Evolutionary conservation across 2,888 invertebrate genomes (phyloP).

Genomic region (Platerodrilus igneus): DNA sequence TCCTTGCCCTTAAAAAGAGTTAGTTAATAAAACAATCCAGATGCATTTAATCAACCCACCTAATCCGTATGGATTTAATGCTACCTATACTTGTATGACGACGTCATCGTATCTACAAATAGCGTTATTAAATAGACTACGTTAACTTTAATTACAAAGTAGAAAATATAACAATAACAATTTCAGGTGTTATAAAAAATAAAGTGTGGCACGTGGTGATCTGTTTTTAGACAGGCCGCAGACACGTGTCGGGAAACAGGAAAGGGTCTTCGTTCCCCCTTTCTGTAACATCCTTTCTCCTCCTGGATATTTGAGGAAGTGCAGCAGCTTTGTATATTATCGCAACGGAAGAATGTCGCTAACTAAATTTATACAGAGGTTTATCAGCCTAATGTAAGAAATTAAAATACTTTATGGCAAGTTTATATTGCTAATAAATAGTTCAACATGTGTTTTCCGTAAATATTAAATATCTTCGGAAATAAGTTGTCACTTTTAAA

Average conservation of each 20-base stretch:
- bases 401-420: no score
- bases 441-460: no score
- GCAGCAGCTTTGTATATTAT: slow-evolving; percentile 36
- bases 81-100: no score
- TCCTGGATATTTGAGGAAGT: slow-evolving; percentile 31
- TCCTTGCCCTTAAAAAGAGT: slow-evolving; percentile 25
- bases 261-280: slow-evolving; percentile 32
- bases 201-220: slow-evolving; percentile 21
- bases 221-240: slow-evolving; percentile 26
- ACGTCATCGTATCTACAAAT: slow-evolving; percentile 4
- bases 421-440: no score
- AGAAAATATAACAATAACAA: not conserved
- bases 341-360: slow-evolving; percentile 17
- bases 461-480: no score
- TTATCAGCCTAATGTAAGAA: no score
- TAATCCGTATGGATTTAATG: no score
- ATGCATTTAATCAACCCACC: slow-evolving; percentile 15
- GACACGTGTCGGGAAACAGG: slow-evolving; percentile 32
- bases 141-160: not conserved
- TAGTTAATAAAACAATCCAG: slow-evolving; percentile 25
- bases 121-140: not conserved
- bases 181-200: slow-evolving; percentile 22
- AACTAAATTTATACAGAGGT: slow-evolving; percentile 20
- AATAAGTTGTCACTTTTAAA: no score
- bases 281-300: slow-evolving; percentile 26